Percentiles rank a stretch among this genome's conserved stretches.
phyloP scores from a whole-genome alignment of 2,113 vertebrate genomes.

The Leptobrachium ailaonicum region DNA sequence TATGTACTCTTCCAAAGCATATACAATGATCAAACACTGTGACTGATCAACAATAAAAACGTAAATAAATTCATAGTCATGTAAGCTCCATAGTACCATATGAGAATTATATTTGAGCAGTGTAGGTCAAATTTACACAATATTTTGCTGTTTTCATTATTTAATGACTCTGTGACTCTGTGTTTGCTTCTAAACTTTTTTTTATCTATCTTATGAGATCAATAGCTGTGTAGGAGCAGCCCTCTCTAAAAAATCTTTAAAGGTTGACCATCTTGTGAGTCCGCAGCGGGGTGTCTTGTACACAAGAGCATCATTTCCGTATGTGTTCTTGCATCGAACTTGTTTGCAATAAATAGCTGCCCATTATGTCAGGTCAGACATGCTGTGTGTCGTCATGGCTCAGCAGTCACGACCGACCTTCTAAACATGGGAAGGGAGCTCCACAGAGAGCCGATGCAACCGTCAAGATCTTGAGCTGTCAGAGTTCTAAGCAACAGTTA shows the following conservation, averaged over 20 bases:
- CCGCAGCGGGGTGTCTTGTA: constrained; percentile 67
- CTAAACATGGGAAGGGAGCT: constrained; percentile 50
- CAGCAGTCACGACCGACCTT: constrained; percentile 61
- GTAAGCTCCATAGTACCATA: no score
- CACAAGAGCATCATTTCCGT: constrained; percentile 80
- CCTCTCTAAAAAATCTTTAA: constrained; percentile 54
- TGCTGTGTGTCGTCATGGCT: constrained; percentile 70
- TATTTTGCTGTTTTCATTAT: constrained; percentile 66
- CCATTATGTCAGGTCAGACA: constrained; percentile 82
- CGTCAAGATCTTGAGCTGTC: constrained; percentile 71
- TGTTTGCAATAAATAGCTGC: constrained; percentile 87
- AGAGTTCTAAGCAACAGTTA: constrained; percentile 73
- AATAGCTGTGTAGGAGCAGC: constrained; percentile 65
- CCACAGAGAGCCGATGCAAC: constrained; percentile 54
- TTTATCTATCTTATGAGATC: constrained; percentile 61
- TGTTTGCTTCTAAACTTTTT: constrained; percentile 58
- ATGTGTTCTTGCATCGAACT: constrained; percentile 78
- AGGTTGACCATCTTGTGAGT: constrained; percentile 64
- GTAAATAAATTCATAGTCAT: no score
- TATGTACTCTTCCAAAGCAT: no score
- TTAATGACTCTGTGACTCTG: constrained; percentile 4
- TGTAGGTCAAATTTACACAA: no score
- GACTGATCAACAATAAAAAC: no score
- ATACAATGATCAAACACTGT: no score
- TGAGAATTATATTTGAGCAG: no score